Conservation (phyloP, 2,797 vertebrate species). For the Ammospiza maritima region DNA sequence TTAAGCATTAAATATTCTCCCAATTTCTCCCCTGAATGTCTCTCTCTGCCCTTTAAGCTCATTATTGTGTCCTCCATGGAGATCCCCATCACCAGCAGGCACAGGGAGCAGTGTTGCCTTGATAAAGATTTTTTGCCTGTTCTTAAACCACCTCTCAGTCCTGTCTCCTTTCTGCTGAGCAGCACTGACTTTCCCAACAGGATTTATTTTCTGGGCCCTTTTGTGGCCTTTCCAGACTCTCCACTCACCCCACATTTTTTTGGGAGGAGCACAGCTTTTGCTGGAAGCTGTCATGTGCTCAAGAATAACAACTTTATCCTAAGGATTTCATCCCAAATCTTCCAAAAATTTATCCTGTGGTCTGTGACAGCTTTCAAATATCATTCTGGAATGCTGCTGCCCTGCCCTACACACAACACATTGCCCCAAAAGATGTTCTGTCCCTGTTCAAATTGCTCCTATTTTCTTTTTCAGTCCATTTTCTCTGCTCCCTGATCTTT, state of each 20-base stretch:
- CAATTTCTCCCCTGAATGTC: not conserved
- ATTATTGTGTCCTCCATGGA: not conserved
- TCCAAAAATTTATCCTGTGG: not conserved
- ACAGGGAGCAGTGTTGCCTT: not conserved
- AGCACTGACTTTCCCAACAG: not conserved
- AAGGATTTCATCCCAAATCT: not conserved
- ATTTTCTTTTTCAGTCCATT: not conserved
- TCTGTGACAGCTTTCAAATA: not conserved
- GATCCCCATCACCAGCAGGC: not conserved
- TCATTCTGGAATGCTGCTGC: not conserved
- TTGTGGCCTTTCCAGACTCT: not conserved
- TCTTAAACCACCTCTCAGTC: not conserved
- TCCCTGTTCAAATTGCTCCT: not conserved
- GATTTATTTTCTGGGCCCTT: not conserved
- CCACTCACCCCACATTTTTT: accelerated
- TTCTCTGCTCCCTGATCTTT: not conserved
- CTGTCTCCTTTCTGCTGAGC: not conserved
- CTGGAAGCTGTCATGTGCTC: not conserved
- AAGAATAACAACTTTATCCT: not conserved
- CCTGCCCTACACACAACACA: not conserved
- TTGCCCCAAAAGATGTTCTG: not conserved
- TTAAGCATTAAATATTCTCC: not conserved
- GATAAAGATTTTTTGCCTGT: not conserved
- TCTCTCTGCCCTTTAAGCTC: not conserved
- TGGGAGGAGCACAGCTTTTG: not conserved